Percentiles rank a stretch among this genome's conserved stretches.
Conservation (phyloP, 2,113 vertebrate genomes). For the Felis catus region F.catus_Fca126_mat1.0 CM031425.1:28803501-28804000, state of each 20-base stretch:
- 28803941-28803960: background rate
- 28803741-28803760: conserved; percentile 15
- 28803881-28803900: conserved; percentile 18
- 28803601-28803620: background rate
- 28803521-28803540: background rate
- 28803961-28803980: background rate
- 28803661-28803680: background rate
- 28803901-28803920: background rate
- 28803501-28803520: background rate
- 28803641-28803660: background rate
- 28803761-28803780: conserved; percentile 1
- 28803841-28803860: background rate
- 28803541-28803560: background rate
- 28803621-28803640: background rate
- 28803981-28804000: background rate
- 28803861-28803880: conserved; percentile 29
- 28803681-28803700: background rate
- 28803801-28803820: background rate
- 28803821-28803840: background rate
- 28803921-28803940: conserved; percentile 19
- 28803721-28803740: background rate
- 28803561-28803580: background rate
- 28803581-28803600: background rate
- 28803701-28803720: background rate
- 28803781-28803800: background rate